Percentiles rank a stretch among this genome's conserved stretches.
phyloP scores from a whole-genome alignment of 23 tunicate species.

The Trididemnum nubilum region DNA sequence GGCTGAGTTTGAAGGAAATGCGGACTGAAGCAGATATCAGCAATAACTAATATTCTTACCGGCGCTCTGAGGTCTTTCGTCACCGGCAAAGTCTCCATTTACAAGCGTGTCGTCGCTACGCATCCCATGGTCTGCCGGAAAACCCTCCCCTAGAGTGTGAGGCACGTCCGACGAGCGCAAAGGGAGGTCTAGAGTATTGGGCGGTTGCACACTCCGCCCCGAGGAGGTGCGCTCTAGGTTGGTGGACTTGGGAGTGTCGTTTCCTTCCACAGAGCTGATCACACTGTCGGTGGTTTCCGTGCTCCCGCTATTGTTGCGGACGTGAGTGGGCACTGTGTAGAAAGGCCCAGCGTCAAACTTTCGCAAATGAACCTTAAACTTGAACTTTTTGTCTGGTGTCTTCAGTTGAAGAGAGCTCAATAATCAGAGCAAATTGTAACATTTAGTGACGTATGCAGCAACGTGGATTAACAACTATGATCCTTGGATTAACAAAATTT shows the following conservation, averaged over 20 bases:
- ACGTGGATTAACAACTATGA: too few relatives aligned
- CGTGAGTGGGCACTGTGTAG: background rate
- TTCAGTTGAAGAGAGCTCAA: too few relatives aligned
- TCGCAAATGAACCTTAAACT: too few relatives aligned
- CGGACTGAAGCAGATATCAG: too few relatives aligned
- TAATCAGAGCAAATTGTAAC: too few relatives aligned
- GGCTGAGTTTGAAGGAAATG: too few relatives aligned
- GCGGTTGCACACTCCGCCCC: slow-evolving; percentile 58
- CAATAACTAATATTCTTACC: too few relatives aligned
- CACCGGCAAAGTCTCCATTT: slow-evolving; percentile 55
- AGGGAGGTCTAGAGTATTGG: slow-evolving; percentile 58
- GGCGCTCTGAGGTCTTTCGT: too few relatives aligned
- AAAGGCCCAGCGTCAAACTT: background rate
- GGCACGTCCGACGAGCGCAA: background rate
- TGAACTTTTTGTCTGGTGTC: too few relatives aligned
- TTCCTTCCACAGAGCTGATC: slow-evolving; percentile 20
- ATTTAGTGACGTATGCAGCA: too few relatives aligned
- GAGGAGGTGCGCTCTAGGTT: slow-evolving; percentile 35
- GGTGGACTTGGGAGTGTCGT: background rate
- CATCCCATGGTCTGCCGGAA: slow-evolving; percentile 37
- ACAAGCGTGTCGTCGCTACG: slow-evolving; percentile 61
- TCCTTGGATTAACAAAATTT: too few relatives aligned
- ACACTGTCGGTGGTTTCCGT: slow-evolving; percentile 47
- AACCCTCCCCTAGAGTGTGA: background rate
- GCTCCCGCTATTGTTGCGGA: slow-evolving; percentile 8